Conservation (phyloP, 2,113 vertebrate genomes). For the Platycercus adscitus region DNA sequence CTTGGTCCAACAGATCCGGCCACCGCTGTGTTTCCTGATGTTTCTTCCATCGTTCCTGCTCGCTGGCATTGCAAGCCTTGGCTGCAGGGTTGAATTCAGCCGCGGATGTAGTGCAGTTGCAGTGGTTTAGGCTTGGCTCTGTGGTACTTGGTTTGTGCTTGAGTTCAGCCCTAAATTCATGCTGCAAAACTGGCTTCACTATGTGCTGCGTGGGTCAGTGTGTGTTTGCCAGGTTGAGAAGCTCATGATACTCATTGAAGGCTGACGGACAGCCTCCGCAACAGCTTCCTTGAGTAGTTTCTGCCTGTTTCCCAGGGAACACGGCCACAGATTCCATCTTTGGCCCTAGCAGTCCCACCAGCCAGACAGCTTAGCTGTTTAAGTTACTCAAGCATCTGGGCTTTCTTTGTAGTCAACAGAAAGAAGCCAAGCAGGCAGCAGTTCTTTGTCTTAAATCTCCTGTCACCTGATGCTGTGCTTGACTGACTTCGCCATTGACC, state of each 20-base stretch:
- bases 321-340: neutral
- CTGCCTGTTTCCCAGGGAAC: neutral
- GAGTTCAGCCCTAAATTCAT: neutral
- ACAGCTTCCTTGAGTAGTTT: neutral
- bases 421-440: neutral
- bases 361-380: neutral
- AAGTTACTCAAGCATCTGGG: neutral
- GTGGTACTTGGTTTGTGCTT: neutral
- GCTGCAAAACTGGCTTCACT: neutral
- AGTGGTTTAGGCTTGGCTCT: neutral
- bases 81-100: neutral
- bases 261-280: neutral
- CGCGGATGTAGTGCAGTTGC: neutral
- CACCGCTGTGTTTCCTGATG: neutral
- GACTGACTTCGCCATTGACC: neutral
- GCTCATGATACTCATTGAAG: neutral
- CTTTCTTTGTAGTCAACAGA: neutral
- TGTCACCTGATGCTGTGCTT: neutral
- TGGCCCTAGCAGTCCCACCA: neutral
- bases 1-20: constrained; percentile 36
- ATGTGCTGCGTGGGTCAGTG: accelerated
- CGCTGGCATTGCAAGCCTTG: neutral
- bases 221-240: neutral
- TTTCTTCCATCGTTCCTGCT: neutral
- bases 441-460: neutral